Conservation (phyloP, 1,140 invertebrate genomes). For the Lepidurus packardi region DNA sequence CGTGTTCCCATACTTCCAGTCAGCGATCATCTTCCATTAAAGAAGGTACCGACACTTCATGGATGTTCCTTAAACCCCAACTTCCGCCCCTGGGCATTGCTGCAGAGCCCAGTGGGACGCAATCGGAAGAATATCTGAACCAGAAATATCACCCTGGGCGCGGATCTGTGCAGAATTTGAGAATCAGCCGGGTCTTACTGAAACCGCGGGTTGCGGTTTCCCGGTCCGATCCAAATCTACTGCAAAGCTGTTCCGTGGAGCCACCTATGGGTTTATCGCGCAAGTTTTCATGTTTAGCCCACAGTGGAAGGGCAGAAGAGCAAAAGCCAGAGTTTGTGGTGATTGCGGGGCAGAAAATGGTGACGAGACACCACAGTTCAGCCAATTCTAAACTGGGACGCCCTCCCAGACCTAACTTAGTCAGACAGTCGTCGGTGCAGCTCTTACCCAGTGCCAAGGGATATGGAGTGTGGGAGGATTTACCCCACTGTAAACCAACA, state of each 20-base stretch:
- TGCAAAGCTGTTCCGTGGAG: background rate
- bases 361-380: background rate
- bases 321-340: background rate
- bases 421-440: conserved; percentile 4
- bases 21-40: conserved; percentile 17
- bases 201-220: background rate
- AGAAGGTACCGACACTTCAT: conserved; percentile 34
- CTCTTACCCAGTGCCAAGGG: conserved; percentile 17
- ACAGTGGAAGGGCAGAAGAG: background rate
- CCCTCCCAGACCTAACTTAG: conserved; percentile 4
- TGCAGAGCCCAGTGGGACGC: background rate
- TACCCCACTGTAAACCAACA: background rate
- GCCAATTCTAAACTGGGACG: background rate
- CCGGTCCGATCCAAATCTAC: conserved; percentile 1
- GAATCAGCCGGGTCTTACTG: background rate
- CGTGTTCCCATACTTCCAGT: conserved; percentile 8
- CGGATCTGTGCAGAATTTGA: background rate
- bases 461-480: background rate
- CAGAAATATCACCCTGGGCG: background rate
- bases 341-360: background rate
- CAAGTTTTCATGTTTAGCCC: background rate
- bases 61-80: conserved; percentile 28
- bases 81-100: background rate
- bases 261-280: background rate
- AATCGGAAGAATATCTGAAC: background rate